Evolutionary conservation across 2,797 vertebrate genomes (phyloP), one percentile per base, ranked within the genome.

Genomic region (Rhinogobio ventralis): DNA sequence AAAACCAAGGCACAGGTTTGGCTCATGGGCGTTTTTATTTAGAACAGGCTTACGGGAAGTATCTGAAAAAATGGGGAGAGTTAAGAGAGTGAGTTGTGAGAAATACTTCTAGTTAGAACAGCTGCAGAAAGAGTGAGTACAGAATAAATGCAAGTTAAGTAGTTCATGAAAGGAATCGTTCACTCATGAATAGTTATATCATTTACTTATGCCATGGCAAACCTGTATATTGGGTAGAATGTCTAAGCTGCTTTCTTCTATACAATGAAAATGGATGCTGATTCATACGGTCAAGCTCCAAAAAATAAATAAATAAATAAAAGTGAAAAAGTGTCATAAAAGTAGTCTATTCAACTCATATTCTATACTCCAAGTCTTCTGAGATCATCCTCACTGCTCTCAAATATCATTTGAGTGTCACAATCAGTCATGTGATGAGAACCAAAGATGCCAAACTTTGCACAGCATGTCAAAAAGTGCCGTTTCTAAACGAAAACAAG

Each of bases 11-110:
- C 74, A 23, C 51, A 69, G 74, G 36, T 45, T 78, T 75, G 36
- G 33, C 80, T 75, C 66, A 60, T 19, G 49, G 30, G 4, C 28
- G 64, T 30, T 74, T 75, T 84, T 72, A 81, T 78, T 84, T 55
- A 75, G 15, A 62, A 28, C 36, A 68, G 25, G 25, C 39, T 64
- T 64, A 79, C 42, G 19, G 62, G 78, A 68, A 80, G 28, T n/a
- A 67, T 68, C 62, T 64, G 45, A 67, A 79, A 45, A 68, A 67
- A 79, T 23, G 19, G 39, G 5, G 17, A 28, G 55, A 67, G 33
- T 64, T 45, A 64, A 20, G 51, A 39, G 14, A 73, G 69, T 17
- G 55, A 46, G 75, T 19, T 60, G 73, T 53, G 73, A 75, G 57
- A 62, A 64, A 28, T 13, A 4, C 57, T 20, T 45, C 14, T 60